Base-by-base conservation (phyloP, 2,797 vertebrate genomes). In the Malacoctenus gilli region DNA sequence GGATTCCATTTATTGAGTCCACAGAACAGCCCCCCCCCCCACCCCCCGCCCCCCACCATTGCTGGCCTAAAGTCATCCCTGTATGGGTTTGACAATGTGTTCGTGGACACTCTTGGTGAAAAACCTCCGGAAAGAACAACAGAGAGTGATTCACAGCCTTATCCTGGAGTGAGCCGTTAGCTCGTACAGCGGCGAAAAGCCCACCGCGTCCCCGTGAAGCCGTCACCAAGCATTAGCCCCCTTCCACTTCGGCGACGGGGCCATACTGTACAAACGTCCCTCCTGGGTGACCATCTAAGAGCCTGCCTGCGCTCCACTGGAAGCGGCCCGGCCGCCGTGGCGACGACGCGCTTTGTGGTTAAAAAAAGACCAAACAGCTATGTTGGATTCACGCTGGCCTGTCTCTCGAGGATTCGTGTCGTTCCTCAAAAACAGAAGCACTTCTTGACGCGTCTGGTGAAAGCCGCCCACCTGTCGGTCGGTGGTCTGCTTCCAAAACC, bases 171-270 rank as follows among this genome's bases (percentile, higher is more conserved):
- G 50, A 37, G 60, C 49, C 32, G 23, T 55, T 42, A 44, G 31
- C 22, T 62, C 34, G 49, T 48, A 58, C 62, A 31, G 59, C 56
- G 49, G 36, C 4, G 7, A 36, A 55, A 59, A 46, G 2, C 59
- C 41, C 38, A 55, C 51, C 71, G 59, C 51, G 41, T 52, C 49
- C 65, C 68, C 59, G 31, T 5, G 53, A 52, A 62, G 60, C 58
- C 0, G 28, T 73, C 84, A 65, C n/a, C 67, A 68, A 23, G 4
- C 50, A 75, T 82, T 43, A 84, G 53, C 48, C 79, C 74, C 72
- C 4, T 11, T 11, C 38, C 14, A 4, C 19, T 16, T 46, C 34
- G 41, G 13, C 13, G 59, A 11, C 1, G 48, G 22, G 35, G 28
- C 44, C 57, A n/a, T n/a, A n/a, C n/a, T n/a, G n/a, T n/a, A 53